Evolutionary conservation across 2,888 invertebrate species (phyloP).

Genomic region (Leptinotarsa rubiginosa): DNA sequence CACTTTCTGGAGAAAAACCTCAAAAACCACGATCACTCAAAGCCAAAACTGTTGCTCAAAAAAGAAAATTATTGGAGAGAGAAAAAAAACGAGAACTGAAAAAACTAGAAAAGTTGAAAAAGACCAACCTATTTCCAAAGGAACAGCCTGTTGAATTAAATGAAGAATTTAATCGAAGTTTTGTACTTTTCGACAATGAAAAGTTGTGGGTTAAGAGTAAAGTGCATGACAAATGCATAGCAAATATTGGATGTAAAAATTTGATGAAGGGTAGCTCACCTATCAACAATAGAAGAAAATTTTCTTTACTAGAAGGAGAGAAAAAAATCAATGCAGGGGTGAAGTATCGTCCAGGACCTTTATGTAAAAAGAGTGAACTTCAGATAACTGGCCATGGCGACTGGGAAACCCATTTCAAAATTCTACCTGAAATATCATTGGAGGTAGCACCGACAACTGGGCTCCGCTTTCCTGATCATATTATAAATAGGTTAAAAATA

Average conservation of each 20-base stretch:
- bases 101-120: slow-evolving; percentile 37
- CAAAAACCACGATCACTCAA: slow-evolving; percentile 53
- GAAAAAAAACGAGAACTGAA: slow-evolving; percentile 40
- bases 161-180: slow-evolving; percentile 41
- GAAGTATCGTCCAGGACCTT: slow-evolving; percentile 72
- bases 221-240: slow-evolving; percentile 42
- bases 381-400: slow-evolving; percentile 65
- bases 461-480: slow-evolving; percentile 65
- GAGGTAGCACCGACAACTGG: slow-evolving; percentile 68
- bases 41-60: slow-evolving; percentile 70
- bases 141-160: slow-evolving; percentile 20
- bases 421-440: slow-evolving; percentile 69
- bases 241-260: slow-evolving; percentile 59
- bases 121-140: neutral
- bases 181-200: slow-evolving; percentile 49
- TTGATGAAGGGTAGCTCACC: slow-evolving; percentile 57
- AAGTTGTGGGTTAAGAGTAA: slow-evolving; percentile 51
- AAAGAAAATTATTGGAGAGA: slow-evolving; percentile 65
- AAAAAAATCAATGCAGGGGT: slow-evolving; percentile 57
- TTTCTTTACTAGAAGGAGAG: slow-evolving; percentile 62
- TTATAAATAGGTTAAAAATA: slow-evolving; percentile 65
- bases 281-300: slow-evolving; percentile 51
- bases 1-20: slow-evolving; percentile 31
- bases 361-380: slow-evolving; percentile 67
- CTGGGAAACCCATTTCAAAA: slow-evolving; percentile 67